Evolutionary conservation across 2,113 vertebrate species (phyloP).

Genomic region (Notothenia rossii): DNA sequence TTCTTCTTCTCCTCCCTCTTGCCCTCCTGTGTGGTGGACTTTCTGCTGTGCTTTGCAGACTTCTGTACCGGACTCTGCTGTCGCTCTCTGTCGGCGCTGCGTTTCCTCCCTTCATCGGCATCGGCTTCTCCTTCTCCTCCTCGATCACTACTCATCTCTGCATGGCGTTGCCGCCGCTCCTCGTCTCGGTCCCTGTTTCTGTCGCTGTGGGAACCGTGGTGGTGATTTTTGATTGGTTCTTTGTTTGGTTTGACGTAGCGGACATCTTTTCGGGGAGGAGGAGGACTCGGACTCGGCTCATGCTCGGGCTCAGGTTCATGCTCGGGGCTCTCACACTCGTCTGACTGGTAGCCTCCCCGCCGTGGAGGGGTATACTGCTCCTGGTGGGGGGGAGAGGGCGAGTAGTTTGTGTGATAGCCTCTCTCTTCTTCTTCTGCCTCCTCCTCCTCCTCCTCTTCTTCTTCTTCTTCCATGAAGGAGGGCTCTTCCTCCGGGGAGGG

Average conservation of each 20-base stretch:
- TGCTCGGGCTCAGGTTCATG: constrained; percentile 77
- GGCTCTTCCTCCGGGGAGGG: constrained; percentile 79
- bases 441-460: constrained; percentile 70
- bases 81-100: constrained; percentile 72
- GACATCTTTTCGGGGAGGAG: constrained; percentile 67
- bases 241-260: constrained; percentile 75
- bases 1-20: constrained; percentile 84
- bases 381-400: constrained; percentile 84
- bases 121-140: background rate
- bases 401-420: constrained; percentile 86
- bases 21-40: constrained; percentile 71
- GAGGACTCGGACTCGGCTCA: constrained; percentile 57
- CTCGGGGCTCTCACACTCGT: constrained; percentile 84
- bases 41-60: constrained; percentile 77
- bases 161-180: constrained; percentile 58
- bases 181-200: constrained; percentile 58
- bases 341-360: constrained; percentile 79
- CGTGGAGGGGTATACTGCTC: constrained; percentile 83
- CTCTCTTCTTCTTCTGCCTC: constrained; percentile 70
- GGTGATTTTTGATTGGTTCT: constrained; percentile 74
- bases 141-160: constrained; percentile 40
- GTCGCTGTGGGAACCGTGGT: constrained; percentile 60
- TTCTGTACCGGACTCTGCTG: constrained; percentile 77
- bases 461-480: constrained; percentile 75
- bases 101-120: constrained; percentile 68